phyloP scores from a whole-genome alignment of 2,888 invertebrate species.

The Sphinx pinastri region DNA sequence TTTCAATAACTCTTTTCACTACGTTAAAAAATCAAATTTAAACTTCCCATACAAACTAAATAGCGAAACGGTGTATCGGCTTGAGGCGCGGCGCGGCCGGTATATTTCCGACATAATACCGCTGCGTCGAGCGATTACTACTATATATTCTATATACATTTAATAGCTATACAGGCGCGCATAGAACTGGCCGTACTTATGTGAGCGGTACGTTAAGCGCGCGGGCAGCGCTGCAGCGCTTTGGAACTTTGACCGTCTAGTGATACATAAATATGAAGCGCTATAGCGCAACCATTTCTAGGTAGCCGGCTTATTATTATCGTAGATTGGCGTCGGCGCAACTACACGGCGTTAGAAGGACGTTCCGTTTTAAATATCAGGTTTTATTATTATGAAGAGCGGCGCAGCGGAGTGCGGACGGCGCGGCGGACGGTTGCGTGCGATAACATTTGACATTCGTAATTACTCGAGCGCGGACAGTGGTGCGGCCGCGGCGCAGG shows the following conservation, averaged over 20 bases:
- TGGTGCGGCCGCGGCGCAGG: conserved; percentile 58
- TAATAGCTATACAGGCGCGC: conserved; percentile 85
- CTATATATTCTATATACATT: conserved; percentile 85
- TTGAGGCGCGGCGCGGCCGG: conserved; percentile 79
- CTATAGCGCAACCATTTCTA: conserved; percentile 67
- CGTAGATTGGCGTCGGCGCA: conserved; percentile 85
- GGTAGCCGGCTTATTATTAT: conserved; percentile 83
- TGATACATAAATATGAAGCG: conserved; percentile 53
- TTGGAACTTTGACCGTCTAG: conserved; percentile 55
- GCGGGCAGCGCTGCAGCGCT: conserved; percentile 72
- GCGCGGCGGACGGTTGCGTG: conserved; percentile 81
- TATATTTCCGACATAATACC: conserved; percentile 85
- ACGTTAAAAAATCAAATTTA: conserved; percentile 76
- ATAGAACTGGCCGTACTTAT: conserved; percentile 85
- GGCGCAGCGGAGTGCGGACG: conserved; percentile 83
- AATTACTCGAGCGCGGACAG: conserved; percentile 79
- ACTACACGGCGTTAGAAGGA: conserved; percentile 85
- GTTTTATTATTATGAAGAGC: conserved; percentile 85
- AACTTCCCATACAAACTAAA: conserved; percentile 83
- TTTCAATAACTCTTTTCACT: conserved; percentile 69
- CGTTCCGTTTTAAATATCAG: conserved; percentile 85
- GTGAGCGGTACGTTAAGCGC: conserved; percentile 76
- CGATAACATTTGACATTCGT: conserved; percentile 85
- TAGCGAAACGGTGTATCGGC: conserved; percentile 76
- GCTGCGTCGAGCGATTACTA: conserved; percentile 85